A percentile compares a stretch with the other conserved stretches of the same genome.
Evolutionary conservation across 2,113 vertebrate genomes (phyloP).

Genomic region (Hemicordylus capensis): DNA sequence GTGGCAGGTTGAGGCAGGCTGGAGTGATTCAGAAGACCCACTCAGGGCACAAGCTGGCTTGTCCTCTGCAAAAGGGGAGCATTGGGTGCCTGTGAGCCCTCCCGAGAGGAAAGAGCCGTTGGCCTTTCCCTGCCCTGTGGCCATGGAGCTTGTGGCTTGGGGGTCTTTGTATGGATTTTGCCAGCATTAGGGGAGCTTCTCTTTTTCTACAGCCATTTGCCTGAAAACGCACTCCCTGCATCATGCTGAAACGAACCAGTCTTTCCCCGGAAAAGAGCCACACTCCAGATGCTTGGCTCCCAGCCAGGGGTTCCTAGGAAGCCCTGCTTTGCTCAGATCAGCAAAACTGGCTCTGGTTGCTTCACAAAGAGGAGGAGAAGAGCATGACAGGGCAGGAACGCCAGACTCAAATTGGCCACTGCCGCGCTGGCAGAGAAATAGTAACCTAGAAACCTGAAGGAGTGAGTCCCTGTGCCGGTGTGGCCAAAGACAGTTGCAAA

Average conservation of each 20-base stretch:
- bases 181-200: background rate
- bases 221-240: background rate
- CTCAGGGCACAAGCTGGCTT: background rate
- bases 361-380: background rate
- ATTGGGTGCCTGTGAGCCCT: background rate
- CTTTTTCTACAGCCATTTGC: background rate
- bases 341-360: background rate
- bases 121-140: background rate
- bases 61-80: background rate
- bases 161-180: background rate
- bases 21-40: background rate
- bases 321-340: background rate
- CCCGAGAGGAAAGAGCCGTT: background rate
- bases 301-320: background rate
- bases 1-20: background rate
- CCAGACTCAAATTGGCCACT: background rate
- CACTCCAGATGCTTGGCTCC: slow-evolving; percentile 4
- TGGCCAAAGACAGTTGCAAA: too few species aligned
- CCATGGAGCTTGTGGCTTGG: background rate
- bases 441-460: background rate
- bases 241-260: background rate
- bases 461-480: background rate
- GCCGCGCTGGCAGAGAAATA: background rate
- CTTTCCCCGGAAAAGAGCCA: background rate
- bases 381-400: background rate